These are phyloP conservation scores for Solea solea DNA, from an alignment of 2,113 vertebrate species.

Conservation along the genomic window DNA sequence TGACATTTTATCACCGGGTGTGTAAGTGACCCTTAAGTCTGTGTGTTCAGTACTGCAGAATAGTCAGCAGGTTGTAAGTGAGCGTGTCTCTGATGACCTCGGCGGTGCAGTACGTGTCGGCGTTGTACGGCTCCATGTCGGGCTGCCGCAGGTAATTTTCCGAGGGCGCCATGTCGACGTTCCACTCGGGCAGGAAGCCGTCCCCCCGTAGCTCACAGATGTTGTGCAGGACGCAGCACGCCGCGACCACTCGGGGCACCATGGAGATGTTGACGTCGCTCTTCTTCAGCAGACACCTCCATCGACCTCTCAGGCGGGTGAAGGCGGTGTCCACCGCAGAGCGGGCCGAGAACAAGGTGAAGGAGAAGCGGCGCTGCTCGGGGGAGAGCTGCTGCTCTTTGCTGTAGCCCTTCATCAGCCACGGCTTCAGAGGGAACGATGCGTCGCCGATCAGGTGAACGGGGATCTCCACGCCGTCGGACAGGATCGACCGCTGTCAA, in stretches of 20 bases:
- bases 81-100: constrained; percentile 50
- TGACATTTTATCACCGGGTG: no score
- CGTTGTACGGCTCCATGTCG: not conserved
- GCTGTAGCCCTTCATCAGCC: constrained; percentile 55
- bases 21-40: not conserved
- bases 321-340: constrained; percentile 36
- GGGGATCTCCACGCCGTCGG: constrained; percentile 42
- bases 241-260: constrained; percentile 29
- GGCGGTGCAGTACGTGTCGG: constrained; percentile 15
- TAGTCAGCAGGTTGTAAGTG: constrained; percentile 27
- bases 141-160: constrained; percentile 12
- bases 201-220: constrained; percentile 34
- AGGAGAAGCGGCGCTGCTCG: constrained; percentile 40
- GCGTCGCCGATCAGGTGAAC: constrained; percentile 52
- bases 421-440: constrained; percentile 52
- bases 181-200: constrained; percentile 44
- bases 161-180: not conserved
- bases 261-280: constrained; percentile 38
- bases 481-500: constrained; percentile 39
- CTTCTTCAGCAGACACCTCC: constrained; percentile 55
- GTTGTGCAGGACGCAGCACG: constrained; percentile 57
- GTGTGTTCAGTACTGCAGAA: constrained; percentile 35
- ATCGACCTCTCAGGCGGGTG: constrained; percentile 37
- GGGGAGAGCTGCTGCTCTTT: constrained; percentile 19
- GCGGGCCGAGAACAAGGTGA: constrained; percentile 28